A percentile compares a stretch with the other conserved stretches of the same genome.
phyloP scores from a whole-genome alignment of 2,113 vertebrate species.

The Alethe castanea region DNA sequence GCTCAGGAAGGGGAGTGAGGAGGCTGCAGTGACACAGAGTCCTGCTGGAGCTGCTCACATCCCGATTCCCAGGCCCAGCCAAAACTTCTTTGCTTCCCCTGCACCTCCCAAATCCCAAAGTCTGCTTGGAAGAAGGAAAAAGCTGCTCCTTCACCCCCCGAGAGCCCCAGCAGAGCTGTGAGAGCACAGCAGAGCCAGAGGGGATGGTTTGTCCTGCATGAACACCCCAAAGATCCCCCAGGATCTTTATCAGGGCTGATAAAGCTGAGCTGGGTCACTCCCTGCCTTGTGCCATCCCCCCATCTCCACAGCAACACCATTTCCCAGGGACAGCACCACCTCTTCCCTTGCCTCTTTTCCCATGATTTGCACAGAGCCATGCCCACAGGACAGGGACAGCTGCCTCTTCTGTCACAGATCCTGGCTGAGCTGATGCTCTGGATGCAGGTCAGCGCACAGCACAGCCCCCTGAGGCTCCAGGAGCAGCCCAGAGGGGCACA shows the following conservation, averaged over 20 bases:
- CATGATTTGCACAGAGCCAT: rapidly evolving
- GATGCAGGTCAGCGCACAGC: neutral
- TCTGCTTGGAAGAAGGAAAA: neutral
- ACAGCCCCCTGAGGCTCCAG: rapidly evolving
- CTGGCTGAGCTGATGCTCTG: neutral
- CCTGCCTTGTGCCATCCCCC: neutral
- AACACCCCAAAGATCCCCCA: neutral
- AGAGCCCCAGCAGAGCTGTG: neutral
- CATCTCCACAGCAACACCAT: neutral
- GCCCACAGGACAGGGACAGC: neutral
- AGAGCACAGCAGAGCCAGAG: neutral
- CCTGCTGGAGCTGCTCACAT: neutral
- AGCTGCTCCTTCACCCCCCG: neutral
- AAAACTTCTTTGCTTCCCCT: neutral
- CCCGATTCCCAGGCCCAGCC: neutral
- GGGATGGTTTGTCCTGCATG: neutral
- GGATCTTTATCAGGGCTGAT: neutral
- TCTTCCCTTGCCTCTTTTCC: neutral
- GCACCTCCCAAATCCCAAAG: neutral
- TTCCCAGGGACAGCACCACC: neutral
- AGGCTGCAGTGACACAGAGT: neutral
- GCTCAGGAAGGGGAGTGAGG: neutral
- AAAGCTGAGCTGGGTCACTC: neutral
- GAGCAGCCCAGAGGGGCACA: neutral
- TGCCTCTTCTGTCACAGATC: neutral